Evolutionary conservation across 2,797 vertebrate genomes (phyloP), one percentile per base, ranked within the genome.

Genomic region (Brachyrhaphis roseni): DNA sequence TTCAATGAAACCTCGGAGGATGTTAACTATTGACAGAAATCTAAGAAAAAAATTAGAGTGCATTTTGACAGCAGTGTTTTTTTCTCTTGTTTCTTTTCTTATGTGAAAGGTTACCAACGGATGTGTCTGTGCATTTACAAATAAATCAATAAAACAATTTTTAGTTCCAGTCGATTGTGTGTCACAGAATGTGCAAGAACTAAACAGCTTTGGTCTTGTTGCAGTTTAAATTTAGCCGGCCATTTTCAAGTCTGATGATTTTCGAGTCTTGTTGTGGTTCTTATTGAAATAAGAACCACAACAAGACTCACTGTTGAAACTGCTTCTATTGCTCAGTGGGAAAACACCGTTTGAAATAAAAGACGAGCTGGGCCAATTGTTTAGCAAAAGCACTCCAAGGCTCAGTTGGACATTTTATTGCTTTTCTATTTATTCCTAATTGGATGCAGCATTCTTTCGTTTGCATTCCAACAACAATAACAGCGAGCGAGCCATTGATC

Each of bases 391-490:
- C 66, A 77, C 70, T 71, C 73, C 73, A 62, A 68, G 26, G 57
- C 55, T 78, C 41, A 49, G n/a, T 81, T 51, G 66, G 10, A 73
- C 8, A 55, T 53, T 41, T 55, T 41, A 13, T 39, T 81, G 49
- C 31, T 78, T 78, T n/a, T n/a, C 18, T 78, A 45, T 79, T 82
- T 57, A 64, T 77, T 84, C 41, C 51, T 66, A 64, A 78, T 78
- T 26, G 55, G n/a, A 57, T 34, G 66, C 26, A 23, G 45, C 28
- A 41, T 80, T 51, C 51, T 64, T 81, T 79, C 41, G 28, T 34
- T 20, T 75, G 64, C 59, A 31, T 73, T 90, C 51, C 72, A 74
- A 82, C 51, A 76, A 46, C 72, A 81, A 80, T 59, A 79, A 78
- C 23, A 76, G 16, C 20, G 16, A 70, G 34, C 16, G 74, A 62